These are phyloP conservation scores for Lasioglossum leucozonium DNA, from an alignment of 2,888 invertebrate species.

Conservation along the genomic window DNA sequence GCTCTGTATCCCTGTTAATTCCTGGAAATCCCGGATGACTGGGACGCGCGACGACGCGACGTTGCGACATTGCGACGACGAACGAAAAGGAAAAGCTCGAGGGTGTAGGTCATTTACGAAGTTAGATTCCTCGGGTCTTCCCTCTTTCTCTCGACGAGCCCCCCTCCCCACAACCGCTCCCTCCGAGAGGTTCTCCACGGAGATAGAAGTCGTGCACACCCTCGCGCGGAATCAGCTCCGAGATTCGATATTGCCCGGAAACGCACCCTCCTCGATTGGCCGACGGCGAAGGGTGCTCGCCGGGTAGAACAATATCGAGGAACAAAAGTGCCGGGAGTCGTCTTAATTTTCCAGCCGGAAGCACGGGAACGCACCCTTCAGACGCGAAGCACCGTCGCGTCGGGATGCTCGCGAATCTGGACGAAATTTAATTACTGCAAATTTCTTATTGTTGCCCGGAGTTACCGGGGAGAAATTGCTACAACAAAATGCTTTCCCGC, in stretches of 20 bases:
- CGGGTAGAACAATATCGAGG: constrained; percentile 70
- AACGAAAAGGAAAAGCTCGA: background rate
- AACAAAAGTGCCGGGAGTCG: constrained; percentile 37
- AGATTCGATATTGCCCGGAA: constrained; percentile 22
- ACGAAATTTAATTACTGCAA: background rate
- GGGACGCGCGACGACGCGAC: background rate
- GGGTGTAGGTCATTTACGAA: background rate
- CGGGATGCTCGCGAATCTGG: background rate
- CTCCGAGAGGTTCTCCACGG: background rate
- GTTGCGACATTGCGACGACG: background rate
- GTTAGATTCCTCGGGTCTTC: background rate
- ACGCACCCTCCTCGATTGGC: constrained; percentile 62
- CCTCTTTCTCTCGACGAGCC: background rate
- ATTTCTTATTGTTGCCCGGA: background rate
- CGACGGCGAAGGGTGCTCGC: constrained; percentile 53
- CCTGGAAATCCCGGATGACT: constrained; percentile 30
- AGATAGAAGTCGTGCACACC: background rate
- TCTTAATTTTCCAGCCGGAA: constrained; percentile 71
- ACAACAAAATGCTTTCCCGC: background rate
- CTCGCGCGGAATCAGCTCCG: background rate
- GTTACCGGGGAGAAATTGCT: background rate
- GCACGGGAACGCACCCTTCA: constrained; percentile 13
- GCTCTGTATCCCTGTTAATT: constrained; percentile 53
- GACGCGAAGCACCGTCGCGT: background rate
- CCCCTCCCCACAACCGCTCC: too few species aligned